phyloP scores from a whole-genome alignment of 1,140 invertebrate genomes.

The Drosophila tristis region DNA sequence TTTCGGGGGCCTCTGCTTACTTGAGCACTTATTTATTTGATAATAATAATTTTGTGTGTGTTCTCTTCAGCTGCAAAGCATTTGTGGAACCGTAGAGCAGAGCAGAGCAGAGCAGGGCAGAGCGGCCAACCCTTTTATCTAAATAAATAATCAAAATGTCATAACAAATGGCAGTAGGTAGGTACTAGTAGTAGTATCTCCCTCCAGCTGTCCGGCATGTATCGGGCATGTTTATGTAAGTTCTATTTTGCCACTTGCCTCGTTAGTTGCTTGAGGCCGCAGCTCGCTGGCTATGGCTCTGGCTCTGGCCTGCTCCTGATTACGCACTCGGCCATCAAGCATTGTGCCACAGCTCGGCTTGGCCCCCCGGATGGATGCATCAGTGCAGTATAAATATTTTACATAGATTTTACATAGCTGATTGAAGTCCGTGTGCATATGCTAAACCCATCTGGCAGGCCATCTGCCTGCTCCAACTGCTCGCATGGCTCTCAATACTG shows the following conservation, averaged over 20 bases:
- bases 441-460: constrained; percentile 31
- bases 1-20: constrained; percentile 39
- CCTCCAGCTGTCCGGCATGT: constrained; percentile 30
- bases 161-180: constrained; percentile 54
- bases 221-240: constrained; percentile 67
- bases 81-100: constrained; percentile 36
- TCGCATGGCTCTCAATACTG: constrained; percentile 17
- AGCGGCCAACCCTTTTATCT: constrained; percentile 61
- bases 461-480: constrained; percentile 3
- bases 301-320: constrained; percentile 45
- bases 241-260: constrained; percentile 40
- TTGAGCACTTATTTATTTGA: constrained; percentile 73
- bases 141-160: constrained; percentile 82
- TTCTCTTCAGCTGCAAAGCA: constrained; percentile 68
- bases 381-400: constrained; percentile 79
- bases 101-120: not conserved
- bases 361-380: constrained; percentile 58
- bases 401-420: constrained; percentile 82
- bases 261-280: constrained; percentile 31
- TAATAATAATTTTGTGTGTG: constrained; percentile 69
- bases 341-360: constrained; percentile 12
- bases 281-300: constrained; percentile 11
- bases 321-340: constrained; percentile 39
- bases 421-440: constrained; percentile 76
- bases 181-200: constrained; percentile 16